phyloP scores from a whole-genome alignment of 1,140 invertebrate species.

The Catajapyx aquilonaris region DNA sequence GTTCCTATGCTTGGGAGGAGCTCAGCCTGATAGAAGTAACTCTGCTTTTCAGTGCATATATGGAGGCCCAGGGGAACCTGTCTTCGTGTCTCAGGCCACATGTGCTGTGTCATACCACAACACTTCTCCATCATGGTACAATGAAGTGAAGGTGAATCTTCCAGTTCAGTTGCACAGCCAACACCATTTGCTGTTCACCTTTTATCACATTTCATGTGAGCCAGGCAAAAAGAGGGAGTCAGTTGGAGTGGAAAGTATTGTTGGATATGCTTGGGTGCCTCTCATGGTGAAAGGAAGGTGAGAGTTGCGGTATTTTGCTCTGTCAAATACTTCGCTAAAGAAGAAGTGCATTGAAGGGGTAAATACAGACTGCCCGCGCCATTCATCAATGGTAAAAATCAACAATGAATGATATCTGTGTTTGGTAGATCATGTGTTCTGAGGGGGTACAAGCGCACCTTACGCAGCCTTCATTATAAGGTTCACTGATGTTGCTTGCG shows the following conservation, averaged over 20 bases:
- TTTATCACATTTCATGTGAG: slow-evolving; percentile 74
- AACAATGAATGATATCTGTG: too few species aligned
- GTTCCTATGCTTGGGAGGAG: too few species aligned
- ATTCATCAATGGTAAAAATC: too few species aligned
- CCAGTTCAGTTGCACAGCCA: slow-evolving; percentile 51
- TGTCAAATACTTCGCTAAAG: too few species aligned
- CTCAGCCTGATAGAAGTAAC: too few species aligned
- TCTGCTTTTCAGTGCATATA: slow-evolving; percentile 46
- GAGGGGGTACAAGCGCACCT: too few species aligned
- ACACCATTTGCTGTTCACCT: slow-evolving; percentile 73
- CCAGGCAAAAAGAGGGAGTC: slow-evolving; percentile 58
- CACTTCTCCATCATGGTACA: slow-evolving; percentile 58
- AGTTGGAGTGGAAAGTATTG: slow-evolving; percentile 36
- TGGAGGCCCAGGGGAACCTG: slow-evolving; percentile 37
- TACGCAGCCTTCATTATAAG: too few species aligned
- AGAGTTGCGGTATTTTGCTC: too few species aligned
- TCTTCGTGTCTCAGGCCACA: slow-evolving; percentile 35
- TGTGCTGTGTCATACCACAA: slow-evolving; percentile 62
- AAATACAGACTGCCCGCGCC: too few species aligned
- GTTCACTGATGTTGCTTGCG: too few species aligned
- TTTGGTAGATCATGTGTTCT: too few species aligned
- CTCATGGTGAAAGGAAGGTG: background rate
- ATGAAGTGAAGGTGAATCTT: slow-evolving; percentile 69
- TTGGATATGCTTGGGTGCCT: slow-evolving; percentile 54
- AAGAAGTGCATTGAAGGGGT: too few species aligned